Conservation (phyloP, 53 echinoderm and acorn worm genomes). For the Echinarachnius parma region DNA sequence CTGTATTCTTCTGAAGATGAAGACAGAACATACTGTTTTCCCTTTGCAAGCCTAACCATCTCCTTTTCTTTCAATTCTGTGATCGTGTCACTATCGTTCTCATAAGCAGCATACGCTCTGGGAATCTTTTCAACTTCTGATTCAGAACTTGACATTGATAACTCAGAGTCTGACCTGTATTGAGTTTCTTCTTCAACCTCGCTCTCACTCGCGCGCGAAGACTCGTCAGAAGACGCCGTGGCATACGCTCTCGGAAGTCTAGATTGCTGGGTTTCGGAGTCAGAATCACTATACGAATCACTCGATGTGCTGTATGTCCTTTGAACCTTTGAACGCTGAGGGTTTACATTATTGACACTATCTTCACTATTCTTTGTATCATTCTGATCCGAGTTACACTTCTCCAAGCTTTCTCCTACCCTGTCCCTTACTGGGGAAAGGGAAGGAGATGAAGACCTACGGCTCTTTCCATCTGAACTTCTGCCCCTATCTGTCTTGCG, state of each 20-base stretch:
- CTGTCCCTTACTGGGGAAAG: no score
- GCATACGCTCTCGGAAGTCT: slow-evolving; percentile 36
- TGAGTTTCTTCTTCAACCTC: slow-evolving; percentile 1
- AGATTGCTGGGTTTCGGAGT: not conserved
- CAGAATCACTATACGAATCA: slow-evolving; percentile 17
- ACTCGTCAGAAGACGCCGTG: slow-evolving; percentile 9
- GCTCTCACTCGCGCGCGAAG: not conserved
- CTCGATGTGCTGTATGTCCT: slow-evolving; percentile 14
- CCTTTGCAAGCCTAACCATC: slow-evolving; percentile 14
- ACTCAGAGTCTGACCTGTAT: slow-evolving; percentile 13
- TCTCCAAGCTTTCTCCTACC: no score
- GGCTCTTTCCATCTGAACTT: slow-evolving; percentile 4
- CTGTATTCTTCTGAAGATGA: not conserved
- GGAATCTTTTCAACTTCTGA: slow-evolving; percentile 40
- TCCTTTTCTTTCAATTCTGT: slow-evolving; percentile 33
- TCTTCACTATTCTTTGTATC: slow-evolving; percentile 1
- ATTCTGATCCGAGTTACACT: not conserved
- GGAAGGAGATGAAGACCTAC: slow-evolving; percentile 30
- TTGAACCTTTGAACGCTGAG: not conserved
- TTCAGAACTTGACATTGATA: slow-evolving; percentile 2
- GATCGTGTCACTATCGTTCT: slow-evolving; percentile 56
- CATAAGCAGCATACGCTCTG: slow-evolving; percentile 64
- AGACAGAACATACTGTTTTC: slow-evolving; percentile 31
- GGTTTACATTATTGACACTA: not conserved
- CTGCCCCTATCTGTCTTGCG: not conserved